phyloP scores from a whole-genome alignment of 2,113 vertebrate genomes.

The Labeo rohita region DNA sequence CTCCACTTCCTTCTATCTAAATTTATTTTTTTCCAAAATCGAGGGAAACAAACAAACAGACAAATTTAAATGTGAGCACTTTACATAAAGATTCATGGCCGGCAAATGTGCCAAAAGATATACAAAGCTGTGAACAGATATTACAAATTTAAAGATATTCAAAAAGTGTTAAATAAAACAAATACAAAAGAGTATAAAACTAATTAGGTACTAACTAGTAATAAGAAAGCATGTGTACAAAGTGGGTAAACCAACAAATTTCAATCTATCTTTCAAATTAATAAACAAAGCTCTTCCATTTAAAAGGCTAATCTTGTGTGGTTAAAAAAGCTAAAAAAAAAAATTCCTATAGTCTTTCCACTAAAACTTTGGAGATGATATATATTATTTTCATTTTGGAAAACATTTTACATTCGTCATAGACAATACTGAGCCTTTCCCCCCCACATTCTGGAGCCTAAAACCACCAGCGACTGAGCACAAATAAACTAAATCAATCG shows the following conservation, averaged over 20 bases:
- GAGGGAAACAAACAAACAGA: conserved; percentile 52
- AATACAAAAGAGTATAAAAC: conserved; percentile 72
- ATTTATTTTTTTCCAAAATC: conserved; percentile 67
- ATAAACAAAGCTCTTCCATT: conserved; percentile 22
- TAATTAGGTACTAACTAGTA: conserved; percentile 60
- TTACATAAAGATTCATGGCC: conserved; percentile 65
- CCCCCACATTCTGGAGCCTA: conserved; percentile 59
- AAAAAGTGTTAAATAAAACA: conserved; percentile 77
- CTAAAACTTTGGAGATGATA: conserved; percentile 59
- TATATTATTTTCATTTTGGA: conserved; percentile 72
- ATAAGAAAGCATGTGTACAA: conserved; percentile 62
- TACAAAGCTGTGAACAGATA: conserved; percentile 66
- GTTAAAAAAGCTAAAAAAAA: conserved; percentile 3
- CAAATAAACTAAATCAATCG: conserved; percentile 4
- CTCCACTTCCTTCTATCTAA: conserved; percentile 38
- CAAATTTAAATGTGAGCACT: conserved; percentile 62
- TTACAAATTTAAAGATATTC: conserved; percentile 72
- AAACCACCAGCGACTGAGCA: conserved; percentile 6
- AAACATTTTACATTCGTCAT: conserved; percentile 70
- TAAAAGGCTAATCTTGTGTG: conserved; percentile 56
- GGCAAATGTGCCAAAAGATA: conserved; percentile 69
- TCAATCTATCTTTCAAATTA: conserved; percentile 27
- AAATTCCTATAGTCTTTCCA: conserved; percentile 49
- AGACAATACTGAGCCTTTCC: conserved; percentile 49
- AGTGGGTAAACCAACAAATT: conserved; percentile 29